These are phyloP conservation scores for Agrilus planipennis DNA, from an alignment of 1,140 invertebrate genomes.

Conservation along the genomic window DNA sequence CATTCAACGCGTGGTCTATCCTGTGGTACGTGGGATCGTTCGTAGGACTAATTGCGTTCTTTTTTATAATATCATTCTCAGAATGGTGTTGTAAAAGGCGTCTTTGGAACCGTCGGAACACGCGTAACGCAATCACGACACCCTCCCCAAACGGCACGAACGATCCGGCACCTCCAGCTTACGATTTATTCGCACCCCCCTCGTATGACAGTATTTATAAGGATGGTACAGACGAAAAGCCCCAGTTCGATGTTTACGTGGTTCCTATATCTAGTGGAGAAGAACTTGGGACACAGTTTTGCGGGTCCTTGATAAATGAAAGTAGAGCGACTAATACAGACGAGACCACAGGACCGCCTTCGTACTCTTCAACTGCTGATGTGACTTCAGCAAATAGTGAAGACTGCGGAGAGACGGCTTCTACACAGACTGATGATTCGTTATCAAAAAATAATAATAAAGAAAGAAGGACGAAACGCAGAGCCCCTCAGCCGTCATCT, in stretches of 20 bases:
- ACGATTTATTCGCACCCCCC: constrained; percentile 47
- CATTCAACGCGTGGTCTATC: constrained; percentile 46
- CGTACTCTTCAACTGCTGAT: too few relatives aligned
- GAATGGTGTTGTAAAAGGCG: constrained; percentile 42
- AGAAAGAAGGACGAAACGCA: too few relatives aligned
- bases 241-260: constrained; percentile 37
- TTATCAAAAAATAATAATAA: too few relatives aligned
- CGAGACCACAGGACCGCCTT: too few relatives aligned
- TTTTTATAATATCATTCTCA: constrained; percentile 46
- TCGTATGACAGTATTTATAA: constrained; percentile 42
- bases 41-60: constrained; percentile 44
- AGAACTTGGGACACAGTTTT: background rate
- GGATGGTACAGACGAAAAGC: constrained; percentile 34
- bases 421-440: too few relatives aligned
- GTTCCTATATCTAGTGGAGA: constrained; percentile 34
- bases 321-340: too few relatives aligned
- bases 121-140: constrained; percentile 18
- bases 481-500: too few relatives aligned
- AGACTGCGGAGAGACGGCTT: too few relatives aligned
- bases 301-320: too few relatives aligned
- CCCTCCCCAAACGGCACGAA: constrained; percentile 16
- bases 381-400: too few relatives aligned
- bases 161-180: constrained; percentile 43
- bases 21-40: constrained; percentile 50
- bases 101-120: constrained; percentile 17